phyloP scores from a whole-genome alignment of 2,888 invertebrate species.

The Pristionchus maxplancki region DNA sequence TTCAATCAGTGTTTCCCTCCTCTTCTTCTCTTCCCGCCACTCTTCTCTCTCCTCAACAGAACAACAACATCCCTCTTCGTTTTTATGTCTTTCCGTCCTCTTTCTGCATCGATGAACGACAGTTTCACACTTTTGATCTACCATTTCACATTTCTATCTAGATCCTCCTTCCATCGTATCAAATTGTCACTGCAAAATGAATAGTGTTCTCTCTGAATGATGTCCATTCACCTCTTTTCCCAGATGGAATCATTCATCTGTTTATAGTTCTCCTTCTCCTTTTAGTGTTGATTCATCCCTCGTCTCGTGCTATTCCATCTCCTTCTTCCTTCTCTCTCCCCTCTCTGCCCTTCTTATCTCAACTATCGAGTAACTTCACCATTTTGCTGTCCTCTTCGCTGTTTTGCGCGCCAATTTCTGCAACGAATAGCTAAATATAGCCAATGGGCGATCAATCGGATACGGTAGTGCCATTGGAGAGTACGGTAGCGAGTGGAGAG shows the following conservation, averaged over 20 bases:
- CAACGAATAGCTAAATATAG: neutral
- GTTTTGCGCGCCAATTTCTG: neutral
- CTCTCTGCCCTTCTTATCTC: neutral
- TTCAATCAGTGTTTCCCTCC: neutral
- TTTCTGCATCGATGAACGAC: neutral
- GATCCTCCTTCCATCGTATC: neutral
- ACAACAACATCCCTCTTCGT: constrained; percentile 23
- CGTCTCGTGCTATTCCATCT: neutral
- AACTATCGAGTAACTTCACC: neutral
- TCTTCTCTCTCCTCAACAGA: neutral
- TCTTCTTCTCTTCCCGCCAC: neutral
- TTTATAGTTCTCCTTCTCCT: constrained; percentile 12
- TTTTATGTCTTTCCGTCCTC: constrained; percentile 24
- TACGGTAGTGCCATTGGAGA: neutral
- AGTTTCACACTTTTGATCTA: neutral
- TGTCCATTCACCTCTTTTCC: neutral
- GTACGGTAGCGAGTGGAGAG: neutral
- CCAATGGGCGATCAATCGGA: constrained; percentile 3
- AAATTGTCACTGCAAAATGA: neutral
- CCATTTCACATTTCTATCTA: neutral
- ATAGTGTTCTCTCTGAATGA: neutral
- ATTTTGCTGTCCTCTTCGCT: neutral
- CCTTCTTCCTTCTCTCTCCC: neutral
- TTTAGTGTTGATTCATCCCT: constrained; percentile 16
- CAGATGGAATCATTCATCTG: neutral